These are phyloP conservation scores for Crypturellus tataupa DNA, from an alignment of 2,797 vertebrate genomes.

Conservation along the genomic window DNA sequence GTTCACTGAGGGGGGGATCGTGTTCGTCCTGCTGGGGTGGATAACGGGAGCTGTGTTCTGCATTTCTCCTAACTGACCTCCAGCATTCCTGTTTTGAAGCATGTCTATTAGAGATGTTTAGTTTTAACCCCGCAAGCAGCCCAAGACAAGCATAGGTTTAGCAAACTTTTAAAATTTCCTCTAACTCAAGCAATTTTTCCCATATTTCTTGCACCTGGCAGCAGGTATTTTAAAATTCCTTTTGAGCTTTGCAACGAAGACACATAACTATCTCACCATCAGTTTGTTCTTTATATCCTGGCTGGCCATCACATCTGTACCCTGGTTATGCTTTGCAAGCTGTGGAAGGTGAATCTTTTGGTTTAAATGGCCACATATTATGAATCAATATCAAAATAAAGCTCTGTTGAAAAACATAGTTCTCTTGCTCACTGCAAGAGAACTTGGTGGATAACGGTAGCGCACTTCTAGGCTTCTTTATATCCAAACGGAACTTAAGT, in stretches of 20 bases:
- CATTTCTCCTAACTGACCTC: not conserved
- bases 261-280: fast-evolving
- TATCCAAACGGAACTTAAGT: not conserved
- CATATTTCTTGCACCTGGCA: not conserved
- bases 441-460: not conserved
- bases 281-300: not conserved
- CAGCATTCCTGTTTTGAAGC: not conserved
- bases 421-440: not conserved
- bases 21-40: not conserved
- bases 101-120: not conserved
- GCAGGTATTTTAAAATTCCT: not conserved
- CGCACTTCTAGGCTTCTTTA: not conserved
- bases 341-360: not conserved
- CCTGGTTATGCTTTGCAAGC: not conserved
- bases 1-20: not conserved
- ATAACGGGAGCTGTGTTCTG: not conserved
- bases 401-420: not conserved
- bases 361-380: not conserved
- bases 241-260: not conserved
- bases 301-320: not conserved
- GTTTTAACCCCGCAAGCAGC: not conserved
- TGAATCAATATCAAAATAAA: not conserved
- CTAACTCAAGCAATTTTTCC: not conserved
- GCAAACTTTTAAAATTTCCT: not conserved
- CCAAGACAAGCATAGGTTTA: not conserved